phyloP scores from a whole-genome alignment of 2,797 vertebrate genomes.

The Chaetophractus vellerosus region DNA sequence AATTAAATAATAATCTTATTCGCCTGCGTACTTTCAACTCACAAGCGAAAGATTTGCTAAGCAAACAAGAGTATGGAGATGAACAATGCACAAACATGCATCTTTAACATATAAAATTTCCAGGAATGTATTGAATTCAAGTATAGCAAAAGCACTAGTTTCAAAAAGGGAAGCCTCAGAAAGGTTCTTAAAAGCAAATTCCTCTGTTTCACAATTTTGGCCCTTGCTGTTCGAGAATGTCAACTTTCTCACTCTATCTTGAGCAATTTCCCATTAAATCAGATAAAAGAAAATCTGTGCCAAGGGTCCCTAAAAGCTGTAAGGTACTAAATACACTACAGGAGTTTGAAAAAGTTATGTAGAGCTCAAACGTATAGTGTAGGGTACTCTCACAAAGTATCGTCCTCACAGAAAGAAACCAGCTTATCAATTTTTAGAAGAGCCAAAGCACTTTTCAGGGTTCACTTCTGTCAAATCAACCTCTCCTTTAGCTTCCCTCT shows the following conservation, averaged over 20 bases:
- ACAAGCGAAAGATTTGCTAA: conserved; percentile 45
- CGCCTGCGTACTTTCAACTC: conserved; percentile 26
- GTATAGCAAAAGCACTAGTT: background rate
- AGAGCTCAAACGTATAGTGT: background rate
- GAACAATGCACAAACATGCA: background rate
- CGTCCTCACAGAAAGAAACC: background rate
- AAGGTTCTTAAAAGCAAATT: background rate
- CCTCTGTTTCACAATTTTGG: background rate
- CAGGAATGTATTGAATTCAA: background rate
- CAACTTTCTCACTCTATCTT: background rate
- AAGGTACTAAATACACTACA: background rate
- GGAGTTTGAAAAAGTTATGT: background rate
- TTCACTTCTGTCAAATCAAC: background rate
- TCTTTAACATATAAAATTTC: background rate
- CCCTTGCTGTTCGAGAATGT: background rate
- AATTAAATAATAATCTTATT: background rate
- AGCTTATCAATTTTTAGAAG: background rate
- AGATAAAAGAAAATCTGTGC: background rate
- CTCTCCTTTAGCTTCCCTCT: conserved; percentile 11
- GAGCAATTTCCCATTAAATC: conserved; percentile 4
- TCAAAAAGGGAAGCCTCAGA: background rate
- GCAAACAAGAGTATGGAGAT: background rate
- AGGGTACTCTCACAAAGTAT: background rate
- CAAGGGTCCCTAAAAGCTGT: background rate
- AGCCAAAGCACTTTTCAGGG: background rate